A percentile compares a stretch with the other conserved stretches of the same genome.
These are phyloP conservation scores for Lycaon pictus DNA, from an alignment of 2,113 vertebrate genomes.

Conservation along the genomic window DNA sequence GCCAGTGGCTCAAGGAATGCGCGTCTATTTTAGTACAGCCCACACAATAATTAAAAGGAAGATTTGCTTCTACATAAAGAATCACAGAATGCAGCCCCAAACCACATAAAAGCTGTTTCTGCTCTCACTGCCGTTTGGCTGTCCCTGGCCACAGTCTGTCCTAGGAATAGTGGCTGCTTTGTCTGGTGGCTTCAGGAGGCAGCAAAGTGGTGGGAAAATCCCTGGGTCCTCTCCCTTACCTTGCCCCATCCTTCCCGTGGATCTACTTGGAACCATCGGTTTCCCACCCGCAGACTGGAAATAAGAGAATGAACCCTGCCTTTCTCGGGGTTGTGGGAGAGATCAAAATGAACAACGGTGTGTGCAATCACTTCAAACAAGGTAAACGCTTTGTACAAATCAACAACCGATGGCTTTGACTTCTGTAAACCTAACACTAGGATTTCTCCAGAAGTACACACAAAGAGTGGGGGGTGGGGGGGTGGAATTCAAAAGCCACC, in stretches of 20 bases:
- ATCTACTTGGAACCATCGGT: background rate
- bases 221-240: background rate
- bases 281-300: background rate
- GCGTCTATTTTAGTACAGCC: slow-evolving; percentile 76
- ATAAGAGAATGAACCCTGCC: background rate
- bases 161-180: slow-evolving; percentile 63
- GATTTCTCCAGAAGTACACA: slow-evolving; percentile 17
- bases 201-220: background rate
- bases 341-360: background rate
- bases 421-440: background rate
- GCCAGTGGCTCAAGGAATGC: slow-evolving; percentile 72
- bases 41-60: slow-evolving; percentile 84
- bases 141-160: slow-evolving; percentile 42
- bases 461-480: background rate
- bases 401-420: background rate
- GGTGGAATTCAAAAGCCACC: background rate
- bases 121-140: background rate
- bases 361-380: background rate
- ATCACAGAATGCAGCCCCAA: slow-evolving; percentile 77
- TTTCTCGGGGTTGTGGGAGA: background rate
- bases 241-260: background rate
- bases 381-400: background rate
- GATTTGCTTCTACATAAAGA: slow-evolving; percentile 83
- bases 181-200: slow-evolving; percentile 59
- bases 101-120: slow-evolving; percentile 79